Evolutionary conservation across 1,140 invertebrate genomes (phyloP).

Genomic region (Hypsibius dujardini): DNA sequence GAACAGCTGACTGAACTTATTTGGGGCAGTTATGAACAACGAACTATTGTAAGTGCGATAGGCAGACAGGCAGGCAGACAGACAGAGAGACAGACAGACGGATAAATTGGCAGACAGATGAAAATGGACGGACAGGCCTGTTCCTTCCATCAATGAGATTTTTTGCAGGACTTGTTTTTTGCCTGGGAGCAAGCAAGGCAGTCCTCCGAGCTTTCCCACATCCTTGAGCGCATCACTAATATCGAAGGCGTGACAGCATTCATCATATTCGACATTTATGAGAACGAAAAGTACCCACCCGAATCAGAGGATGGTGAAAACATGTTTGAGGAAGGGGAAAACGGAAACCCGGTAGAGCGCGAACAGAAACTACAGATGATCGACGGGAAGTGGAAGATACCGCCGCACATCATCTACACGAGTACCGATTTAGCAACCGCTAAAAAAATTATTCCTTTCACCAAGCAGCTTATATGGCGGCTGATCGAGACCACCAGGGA

Average conservation of each 20-base stretch:
- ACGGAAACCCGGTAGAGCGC: background rate
- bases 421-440: background rate
- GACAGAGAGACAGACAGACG: background rate
- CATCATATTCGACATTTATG: background rate
- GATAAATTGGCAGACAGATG: background rate
- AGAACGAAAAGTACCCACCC: background rate
- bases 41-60: background rate
- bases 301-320: background rate
- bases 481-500: constrained; percentile 12
- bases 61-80: background rate
- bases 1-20: constrained; percentile 10
- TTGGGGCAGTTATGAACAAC: background rate
- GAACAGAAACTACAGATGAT: constrained; percentile 1
- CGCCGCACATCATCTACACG: constrained; percentile 1
- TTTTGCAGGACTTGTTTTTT: background rate
- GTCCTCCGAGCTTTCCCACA: constrained; percentile 2
- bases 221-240: background rate
- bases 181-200: background rate
- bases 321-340: background rate
- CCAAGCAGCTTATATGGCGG: background rate
- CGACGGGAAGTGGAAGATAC: background rate
- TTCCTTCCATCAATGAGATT: background rate
- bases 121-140: background rate
- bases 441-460: background rate
- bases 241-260: constrained; percentile 2